Evolutionary conservation across 2,113 vertebrate genomes (phyloP), one percentile per base, ranked within the genome.

Genomic region (Lepisosteus osseus): DNA sequence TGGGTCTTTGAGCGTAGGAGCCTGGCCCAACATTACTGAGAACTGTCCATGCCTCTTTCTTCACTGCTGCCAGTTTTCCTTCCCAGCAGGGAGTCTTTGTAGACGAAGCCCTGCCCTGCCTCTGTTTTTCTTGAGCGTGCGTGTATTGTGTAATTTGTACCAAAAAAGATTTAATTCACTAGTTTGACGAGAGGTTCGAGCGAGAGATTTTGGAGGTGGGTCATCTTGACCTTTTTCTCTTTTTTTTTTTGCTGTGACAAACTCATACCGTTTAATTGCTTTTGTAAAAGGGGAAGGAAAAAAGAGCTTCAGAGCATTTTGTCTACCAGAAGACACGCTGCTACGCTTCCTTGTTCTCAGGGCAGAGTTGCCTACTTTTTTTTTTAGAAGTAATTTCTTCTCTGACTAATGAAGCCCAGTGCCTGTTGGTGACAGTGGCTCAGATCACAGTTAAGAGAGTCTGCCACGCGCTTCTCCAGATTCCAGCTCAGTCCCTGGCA

Each of bases 401-500:
- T 59, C 11, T 6, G 14, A 59, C 57, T 59, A 59, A 59, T 59
- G 57, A 59, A 59, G 57, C 57, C n/a, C 57, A n/a, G 13, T 15
- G 57, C 5, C 12, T 14, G 57, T n/a, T 4, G 57, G 4, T 11
- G 57, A n/a, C 57, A 59, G 14, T 6, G 14, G 3, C 57, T 59
- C 57, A 59, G 57, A 59, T 59, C 57, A 59, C 57, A 59, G 14
- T 59, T 59, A 59, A 51, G 57, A 59, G 57, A 59, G 57, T 5
- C 57, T 59, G 57, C 57, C 42, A 44, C n/a, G 42, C 11, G 13
- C 41, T 55, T 17, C 40, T 40, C 17, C 3, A 7, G n/a, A 11
- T 68, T 68, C 8, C 51, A 15, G 15, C 44, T 68, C 57, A 59
- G 57, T 2, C 57, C 56, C 72, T 42, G 29, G 86, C 81, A 45